These are phyloP conservation scores for Dasypogon diadema DNA, from an alignment of 2,888 invertebrate genomes.

Conservation along the genomic window DNA sequence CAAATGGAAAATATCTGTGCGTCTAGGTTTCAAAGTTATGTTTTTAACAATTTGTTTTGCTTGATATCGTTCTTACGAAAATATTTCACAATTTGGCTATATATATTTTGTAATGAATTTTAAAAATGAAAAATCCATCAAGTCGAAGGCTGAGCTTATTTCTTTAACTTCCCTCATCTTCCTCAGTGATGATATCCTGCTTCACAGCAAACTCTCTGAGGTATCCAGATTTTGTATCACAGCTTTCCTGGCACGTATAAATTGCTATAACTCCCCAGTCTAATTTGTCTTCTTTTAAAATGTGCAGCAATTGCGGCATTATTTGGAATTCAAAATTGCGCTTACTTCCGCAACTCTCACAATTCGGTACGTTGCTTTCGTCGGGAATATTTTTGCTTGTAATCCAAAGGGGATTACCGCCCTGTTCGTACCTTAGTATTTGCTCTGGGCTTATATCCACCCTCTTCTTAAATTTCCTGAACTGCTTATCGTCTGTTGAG, in stretches of 20 bases:
- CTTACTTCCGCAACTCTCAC: slow-evolving; percentile 78
- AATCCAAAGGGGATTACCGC: slow-evolving; percentile 87
- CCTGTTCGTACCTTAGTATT: slow-evolving; percentile 82
- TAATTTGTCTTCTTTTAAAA: slow-evolving; percentile 77
- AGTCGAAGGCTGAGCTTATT: not conserved
- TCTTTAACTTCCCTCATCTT: not conserved
- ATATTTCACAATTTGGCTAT: slow-evolving; percentile 11
- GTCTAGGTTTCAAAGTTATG: slow-evolving; percentile 35
- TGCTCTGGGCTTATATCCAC: slow-evolving; percentile 82
- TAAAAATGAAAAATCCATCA: not conserved
- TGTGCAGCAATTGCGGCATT: slow-evolving; percentile 84
- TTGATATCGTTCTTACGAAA: slow-evolving; percentile 1
- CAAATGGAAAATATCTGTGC: not conserved
- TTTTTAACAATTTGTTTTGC: not conserved
- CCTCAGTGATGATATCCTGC: slow-evolving; percentile 76
- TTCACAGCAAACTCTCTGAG: slow-evolving; percentile 84
- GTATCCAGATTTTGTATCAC: slow-evolving; percentile 76
- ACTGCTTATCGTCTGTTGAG: slow-evolving; percentile 79
- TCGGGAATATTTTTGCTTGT: slow-evolving; percentile 70
- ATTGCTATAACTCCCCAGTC: slow-evolving; percentile 93
- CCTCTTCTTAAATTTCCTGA: slow-evolving; percentile 81
- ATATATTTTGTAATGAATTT: slow-evolving; percentile 36
- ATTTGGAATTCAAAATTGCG: slow-evolving; percentile 94
- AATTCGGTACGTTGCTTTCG: slow-evolving; percentile 75
- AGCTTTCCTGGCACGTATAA: slow-evolving; percentile 88